phyloP scores from a whole-genome alignment of 2,888 invertebrate genomes.

The Scaptomyza caliginosa region DNA sequence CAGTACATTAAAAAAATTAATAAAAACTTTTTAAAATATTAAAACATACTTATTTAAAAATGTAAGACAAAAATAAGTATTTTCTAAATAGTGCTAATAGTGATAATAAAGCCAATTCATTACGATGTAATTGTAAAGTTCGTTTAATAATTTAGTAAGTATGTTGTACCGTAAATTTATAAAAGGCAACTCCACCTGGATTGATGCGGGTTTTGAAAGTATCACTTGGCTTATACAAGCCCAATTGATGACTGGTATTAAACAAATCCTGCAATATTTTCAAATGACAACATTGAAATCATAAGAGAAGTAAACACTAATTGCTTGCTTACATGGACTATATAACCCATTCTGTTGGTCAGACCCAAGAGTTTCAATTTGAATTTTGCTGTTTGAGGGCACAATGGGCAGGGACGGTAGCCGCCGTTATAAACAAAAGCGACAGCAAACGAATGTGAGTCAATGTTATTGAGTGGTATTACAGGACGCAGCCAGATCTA shows the following conservation, averaged over 20 bases:
- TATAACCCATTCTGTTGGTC: conserved; percentile 75
- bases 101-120: background rate
- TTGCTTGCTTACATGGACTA: conserved; percentile 63
- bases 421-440: conserved; percentile 81
- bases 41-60: background rate
- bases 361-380: conserved; percentile 81
- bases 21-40: no score
- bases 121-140: background rate
- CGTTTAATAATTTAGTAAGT: conserved; percentile 16
- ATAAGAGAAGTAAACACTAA: background rate
- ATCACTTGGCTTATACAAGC: conserved; percentile 33
- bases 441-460: conserved; percentile 84
- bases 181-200: conserved; percentile 74
- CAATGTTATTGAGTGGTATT: conserved; percentile 74
- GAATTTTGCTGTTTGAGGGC: conserved; percentile 81
- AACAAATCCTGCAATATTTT: conserved; percentile 61
- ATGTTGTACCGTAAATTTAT: conserved; percentile 57
- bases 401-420: conserved; percentile 45
- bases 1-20: no score
- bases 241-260: conserved; percentile 32
- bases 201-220: conserved; percentile 64
- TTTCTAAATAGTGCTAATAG: no score
- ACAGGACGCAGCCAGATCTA: conserved; percentile 84
- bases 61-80: background rate
- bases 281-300: background rate